Percentiles rank a stretch among this genome's conserved stretches.
phyloP scores from a whole-genome alignment of 2,113 vertebrate species.

The Syngnathus scovelli region DNA sequence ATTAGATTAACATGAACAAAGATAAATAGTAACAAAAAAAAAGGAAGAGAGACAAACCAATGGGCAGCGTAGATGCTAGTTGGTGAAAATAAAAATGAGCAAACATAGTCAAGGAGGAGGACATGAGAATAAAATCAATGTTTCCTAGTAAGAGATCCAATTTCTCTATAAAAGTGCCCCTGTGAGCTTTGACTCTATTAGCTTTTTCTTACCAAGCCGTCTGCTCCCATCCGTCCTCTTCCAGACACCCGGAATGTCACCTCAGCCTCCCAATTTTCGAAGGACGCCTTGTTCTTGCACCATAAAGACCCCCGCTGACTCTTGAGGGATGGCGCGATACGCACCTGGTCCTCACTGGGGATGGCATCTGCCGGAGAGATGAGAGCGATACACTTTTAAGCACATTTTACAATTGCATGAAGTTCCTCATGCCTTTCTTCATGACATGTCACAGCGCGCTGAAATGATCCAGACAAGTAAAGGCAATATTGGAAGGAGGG shows the following conservation, averaged over 20 bases:
- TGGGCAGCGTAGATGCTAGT: not conserved
- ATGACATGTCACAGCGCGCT: too few species aligned
- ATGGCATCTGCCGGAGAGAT: constrained; percentile 79
- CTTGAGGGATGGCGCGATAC: constrained; percentile 90
- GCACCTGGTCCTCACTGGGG: constrained; percentile 89
- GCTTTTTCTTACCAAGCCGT: constrained; percentile 82
- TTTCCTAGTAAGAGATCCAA: not conserved
- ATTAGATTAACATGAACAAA: too few species aligned
- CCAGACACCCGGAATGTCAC: constrained; percentile 94
- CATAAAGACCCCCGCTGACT: constrained; percentile 91
- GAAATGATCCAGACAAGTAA: too few species aligned
- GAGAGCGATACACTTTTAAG: not conserved
- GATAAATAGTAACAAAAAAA: too few species aligned
- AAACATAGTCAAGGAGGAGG: not conserved
- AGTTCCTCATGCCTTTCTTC: too few species aligned
- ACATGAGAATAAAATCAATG: not conserved
- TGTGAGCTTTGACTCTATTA: not conserved
- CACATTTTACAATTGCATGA: too few species aligned
- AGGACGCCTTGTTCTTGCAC: constrained; percentile 81
- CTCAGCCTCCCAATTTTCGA: constrained; percentile 88
- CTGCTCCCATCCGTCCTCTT: constrained; percentile 88
- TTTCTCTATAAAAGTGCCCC: not conserved
- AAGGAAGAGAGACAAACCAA: not conserved
- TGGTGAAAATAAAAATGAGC: not conserved
- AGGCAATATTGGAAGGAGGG: too few species aligned